Conservation (phyloP, 2,888 invertebrate genomes). For the Schizotus pectinicornis region DNA sequence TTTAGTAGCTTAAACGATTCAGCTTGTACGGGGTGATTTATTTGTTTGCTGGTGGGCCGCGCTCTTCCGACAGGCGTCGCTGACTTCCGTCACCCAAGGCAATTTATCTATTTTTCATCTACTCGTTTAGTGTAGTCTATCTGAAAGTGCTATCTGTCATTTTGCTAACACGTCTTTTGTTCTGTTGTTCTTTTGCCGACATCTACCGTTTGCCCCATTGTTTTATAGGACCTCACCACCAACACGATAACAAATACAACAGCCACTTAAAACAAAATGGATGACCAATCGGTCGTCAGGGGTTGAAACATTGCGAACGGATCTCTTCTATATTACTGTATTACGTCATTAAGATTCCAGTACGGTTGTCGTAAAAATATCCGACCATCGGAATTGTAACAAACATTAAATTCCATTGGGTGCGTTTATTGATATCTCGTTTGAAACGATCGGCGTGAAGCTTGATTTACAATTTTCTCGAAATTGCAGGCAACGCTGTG, state of each 20-base stretch:
- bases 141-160: conserved; percentile 42
- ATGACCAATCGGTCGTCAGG: not conserved
- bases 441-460: too few species aligned
- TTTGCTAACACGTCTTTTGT: conserved; percentile 42
- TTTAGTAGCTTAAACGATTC: conserved; percentile 21
- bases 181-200: conserved; percentile 5
- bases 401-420: conserved; percentile 20
- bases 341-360: conserved; percentile 17
- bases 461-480: too few species aligned
- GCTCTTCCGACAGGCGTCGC: conserved; percentile 35
- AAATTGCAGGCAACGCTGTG: too few species aligned
- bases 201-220: not conserved
- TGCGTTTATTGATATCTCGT: not conserved
- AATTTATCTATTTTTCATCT: conserved; percentile 50
- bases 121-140: conserved; percentile 42
- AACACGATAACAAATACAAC: conserved; percentile 14
- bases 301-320: conserved; percentile 9
- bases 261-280: conserved; percentile 14
- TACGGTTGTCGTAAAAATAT: conserved; percentile 22
- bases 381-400: conserved; percentile 22
- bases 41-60: conserved; percentile 39
- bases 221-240: conserved; percentile 15
- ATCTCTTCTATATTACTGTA: conserved; percentile 14
- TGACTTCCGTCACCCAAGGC: conserved; percentile 37
- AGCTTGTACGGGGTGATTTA: conserved; percentile 34